Evolutionary conservation across 1,140 invertebrate species (phyloP).

Genomic region (Hydropsyche tenuis): DNA sequence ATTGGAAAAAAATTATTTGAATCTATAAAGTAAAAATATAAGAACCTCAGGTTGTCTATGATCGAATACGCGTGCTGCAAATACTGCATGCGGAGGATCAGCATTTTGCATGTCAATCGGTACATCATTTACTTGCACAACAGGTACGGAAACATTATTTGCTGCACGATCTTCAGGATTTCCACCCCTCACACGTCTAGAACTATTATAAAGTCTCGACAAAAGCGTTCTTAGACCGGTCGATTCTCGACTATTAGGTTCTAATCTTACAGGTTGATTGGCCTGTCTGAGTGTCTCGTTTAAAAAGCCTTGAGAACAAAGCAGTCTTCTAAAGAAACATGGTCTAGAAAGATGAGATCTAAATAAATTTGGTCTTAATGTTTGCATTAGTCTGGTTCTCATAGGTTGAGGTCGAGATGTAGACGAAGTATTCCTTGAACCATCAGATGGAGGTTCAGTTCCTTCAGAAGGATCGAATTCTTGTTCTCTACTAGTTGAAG

Average conservation of each 20-base stretch:
- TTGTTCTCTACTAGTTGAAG: conserved; percentile 44
- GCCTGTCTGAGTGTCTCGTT: conserved; percentile 20
- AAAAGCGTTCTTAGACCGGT: neutral
- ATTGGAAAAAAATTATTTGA: no score
- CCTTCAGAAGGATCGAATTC: neutral
- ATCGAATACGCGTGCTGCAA: no score
- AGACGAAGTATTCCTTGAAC: neutral
- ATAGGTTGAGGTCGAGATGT: neutral
- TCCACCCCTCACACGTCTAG: neutral
- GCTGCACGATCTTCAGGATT: neutral
- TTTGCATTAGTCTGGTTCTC: neutral
- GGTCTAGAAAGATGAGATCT: conserved; percentile 9
- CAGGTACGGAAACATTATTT: conserved; percentile 58
- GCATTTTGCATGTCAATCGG: conserved; percentile 57
- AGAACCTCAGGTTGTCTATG: no score
- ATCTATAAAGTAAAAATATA: no score
- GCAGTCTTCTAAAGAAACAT: conserved; percentile 35
- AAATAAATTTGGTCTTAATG: conserved; percentile 24
- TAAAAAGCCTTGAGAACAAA: conserved; percentile 37
- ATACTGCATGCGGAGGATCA: conserved; percentile 50
- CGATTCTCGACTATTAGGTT: neutral
- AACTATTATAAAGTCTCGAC: neutral
- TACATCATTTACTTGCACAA: conserved; percentile 67
- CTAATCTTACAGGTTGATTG: neutral
- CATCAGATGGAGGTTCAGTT: conserved; percentile 4